Evolutionary conservation across 2,888 invertebrate species (phyloP), one percentile per base, ranked within the genome.

Genomic region (Smittia sp.): DNA sequence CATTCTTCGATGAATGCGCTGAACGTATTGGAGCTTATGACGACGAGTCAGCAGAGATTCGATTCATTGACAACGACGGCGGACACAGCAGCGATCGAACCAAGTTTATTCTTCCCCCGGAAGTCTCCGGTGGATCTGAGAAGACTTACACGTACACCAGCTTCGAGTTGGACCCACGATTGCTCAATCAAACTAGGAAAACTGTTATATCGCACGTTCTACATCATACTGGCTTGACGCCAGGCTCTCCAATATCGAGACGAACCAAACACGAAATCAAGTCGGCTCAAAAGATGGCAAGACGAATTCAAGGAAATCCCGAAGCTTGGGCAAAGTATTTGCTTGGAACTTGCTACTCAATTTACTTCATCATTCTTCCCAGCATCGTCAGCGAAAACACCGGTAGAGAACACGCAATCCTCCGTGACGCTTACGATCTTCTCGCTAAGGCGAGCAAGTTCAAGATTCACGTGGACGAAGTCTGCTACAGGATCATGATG

Each of bases 401-500:
- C 1, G 91, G 92, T 75, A 91, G 90, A 79, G 90, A 91, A 77
- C 90, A 91, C 76, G 89, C 91, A 1, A 86, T 88, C 0, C 81
- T 97, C 66, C 87, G 91, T 67, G 85, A 88, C 74, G 96, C 96
- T 0, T 96, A 93, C 79, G 93, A 95, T 79, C 84, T 97, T 68
- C 85, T 99, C 54, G 91, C 92, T 65, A 88, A 91, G 77, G 94
- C 98, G 79, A 94, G 95, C 76, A 90, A 91, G 77, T 86, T 93
- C 74, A 87, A 90, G 78, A 88, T 97, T 75, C 90, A 92, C 46
- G 93, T 94, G 78, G 98, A 98, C 84, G 98, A 98, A 86, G 94
- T 98, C 69, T 98, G 98, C 83, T 99, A 98, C 82, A 88, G 99
- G 75, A 93, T 98, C 70, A 93, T 99, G 90, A 97, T 99, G 94